A percentile compares a stretch with the other conserved stretches of the same genome.
Evolutionary conservation across 1,140 invertebrate species (phyloP).

Genomic region (Drosophila busckii): DNA sequence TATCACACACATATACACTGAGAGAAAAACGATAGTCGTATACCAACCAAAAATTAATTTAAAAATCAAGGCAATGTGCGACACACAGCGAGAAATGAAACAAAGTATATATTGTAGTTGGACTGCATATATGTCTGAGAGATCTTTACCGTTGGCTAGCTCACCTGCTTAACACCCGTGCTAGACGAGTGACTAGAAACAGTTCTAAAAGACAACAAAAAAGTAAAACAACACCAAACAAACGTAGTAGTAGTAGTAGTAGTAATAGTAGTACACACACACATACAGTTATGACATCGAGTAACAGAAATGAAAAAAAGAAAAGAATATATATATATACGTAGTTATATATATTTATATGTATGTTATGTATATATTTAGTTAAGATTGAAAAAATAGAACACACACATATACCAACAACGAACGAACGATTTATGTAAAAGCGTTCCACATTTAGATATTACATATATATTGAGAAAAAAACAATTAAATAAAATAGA

Average conservation of each 20-base stretch:
- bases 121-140: too few species aligned
- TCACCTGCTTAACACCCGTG: too few species aligned
- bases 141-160: too few species aligned
- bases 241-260: neutral
- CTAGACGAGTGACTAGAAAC: too few species aligned
- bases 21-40: slow-evolving; percentile 4
- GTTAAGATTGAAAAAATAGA: slow-evolving; percentile 48
- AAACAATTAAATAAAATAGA: too few species aligned
- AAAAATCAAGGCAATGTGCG: neutral
- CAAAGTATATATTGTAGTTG: too few species aligned
- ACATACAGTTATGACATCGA: too few species aligned
- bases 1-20: slow-evolving; percentile 14
- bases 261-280: slow-evolving; percentile 6
- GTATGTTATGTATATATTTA: slow-evolving; percentile 1
- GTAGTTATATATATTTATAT: slow-evolving; percentile 15
- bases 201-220: too few species aligned
- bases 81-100: neutral
- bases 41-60: slow-evolving; percentile 2
- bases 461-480: slow-evolving; percentile 70
- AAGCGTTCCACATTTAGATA: slow-evolving; percentile 79
- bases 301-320: too few species aligned
- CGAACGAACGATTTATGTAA: slow-evolving; percentile 78
- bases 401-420: slow-evolving; percentile 77
- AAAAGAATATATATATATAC: slow-evolving; percentile 21
- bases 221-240: too few species aligned